Evolutionary conservation across 2,797 vertebrate genomes (phyloP).

Genomic region (Myiothlypis coronata): DNA sequence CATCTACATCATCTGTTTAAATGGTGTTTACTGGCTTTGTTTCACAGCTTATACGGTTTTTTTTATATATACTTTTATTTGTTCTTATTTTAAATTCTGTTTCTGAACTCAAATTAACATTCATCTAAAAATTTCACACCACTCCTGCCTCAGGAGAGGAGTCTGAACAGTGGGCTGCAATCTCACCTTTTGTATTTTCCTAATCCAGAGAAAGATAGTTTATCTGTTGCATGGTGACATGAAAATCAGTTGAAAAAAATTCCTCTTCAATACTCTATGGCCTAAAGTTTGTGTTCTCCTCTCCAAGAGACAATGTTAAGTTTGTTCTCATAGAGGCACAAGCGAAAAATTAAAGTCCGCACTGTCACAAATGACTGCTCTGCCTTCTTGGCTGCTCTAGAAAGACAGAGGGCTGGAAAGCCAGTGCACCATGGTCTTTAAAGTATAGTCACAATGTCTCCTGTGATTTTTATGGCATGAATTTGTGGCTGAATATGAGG

Average conservation of each 20-base stretch:
- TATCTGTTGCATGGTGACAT: not conserved
- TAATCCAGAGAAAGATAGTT: not conserved
- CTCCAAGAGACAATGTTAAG: not conserved
- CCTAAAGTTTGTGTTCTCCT: not conserved
- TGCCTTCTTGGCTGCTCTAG: not conserved
- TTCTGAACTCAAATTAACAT: not conserved
- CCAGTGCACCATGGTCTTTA: rapidly evolving
- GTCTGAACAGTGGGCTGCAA: not conserved
- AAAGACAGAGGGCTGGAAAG: not conserved
- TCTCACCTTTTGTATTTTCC: not conserved
- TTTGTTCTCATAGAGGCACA: not conserved
- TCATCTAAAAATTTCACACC: not conserved
- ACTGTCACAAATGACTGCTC: not conserved
- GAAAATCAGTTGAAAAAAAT: not conserved
- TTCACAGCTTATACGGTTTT: not conserved
- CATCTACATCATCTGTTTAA: not conserved
- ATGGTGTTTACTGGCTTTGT: not conserved
- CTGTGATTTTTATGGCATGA: not conserved
- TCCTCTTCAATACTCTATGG: not conserved
- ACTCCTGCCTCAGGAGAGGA: not conserved
- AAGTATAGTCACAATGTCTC: not conserved
- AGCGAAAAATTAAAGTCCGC: not conserved
- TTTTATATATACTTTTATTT: not conserved
- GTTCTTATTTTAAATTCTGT: not conserved
- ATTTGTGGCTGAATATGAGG: not conserved